Conservation (phyloP, 2,888 invertebrate genomes). For the Clunio marinus region DNA sequence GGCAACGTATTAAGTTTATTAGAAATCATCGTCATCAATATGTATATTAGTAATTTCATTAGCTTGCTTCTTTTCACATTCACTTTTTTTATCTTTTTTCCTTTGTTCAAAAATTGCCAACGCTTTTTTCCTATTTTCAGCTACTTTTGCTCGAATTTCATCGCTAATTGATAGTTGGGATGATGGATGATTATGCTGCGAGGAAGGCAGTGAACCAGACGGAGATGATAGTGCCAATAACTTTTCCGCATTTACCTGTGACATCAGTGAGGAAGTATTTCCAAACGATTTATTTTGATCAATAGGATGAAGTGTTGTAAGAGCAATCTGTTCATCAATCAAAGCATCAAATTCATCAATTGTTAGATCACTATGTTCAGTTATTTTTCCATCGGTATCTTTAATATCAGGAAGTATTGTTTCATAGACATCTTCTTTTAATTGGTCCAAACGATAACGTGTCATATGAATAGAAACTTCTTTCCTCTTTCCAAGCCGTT, state of each 20-base stretch:
- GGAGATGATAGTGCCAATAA: background rate
- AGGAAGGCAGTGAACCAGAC: background rate
- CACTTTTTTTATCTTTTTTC: conserved; percentile 24
- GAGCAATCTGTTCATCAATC: conserved; percentile 61
- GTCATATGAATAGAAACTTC: conserved; percentile 68
- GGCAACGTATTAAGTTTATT: too few relatives aligned
- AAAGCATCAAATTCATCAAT: conserved; percentile 64
- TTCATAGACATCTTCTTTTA: conserved; percentile 47
- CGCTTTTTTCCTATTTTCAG: conserved; percentile 63
- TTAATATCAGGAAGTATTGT: conserved; percentile 53
- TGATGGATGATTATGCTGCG: background rate
- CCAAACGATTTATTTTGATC: background rate
- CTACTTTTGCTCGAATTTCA: conserved; percentile 55
- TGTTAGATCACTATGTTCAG: conserved; percentile 44
- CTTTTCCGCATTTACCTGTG: conserved; percentile 40
- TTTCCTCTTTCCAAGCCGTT: conserved; percentile 74
- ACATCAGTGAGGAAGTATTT: conserved; percentile 5
- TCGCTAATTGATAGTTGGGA: background rate
- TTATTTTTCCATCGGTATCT: conserved; percentile 46
- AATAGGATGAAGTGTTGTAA: conserved; percentile 53
- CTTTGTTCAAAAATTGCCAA: conserved; percentile 60
- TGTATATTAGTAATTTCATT: background rate
- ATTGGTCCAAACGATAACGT: conserved; percentile 58
- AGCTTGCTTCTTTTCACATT: background rate
- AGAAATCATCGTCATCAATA: conserved; percentile 8